Evolutionary conservation across 2,888 invertebrate species (phyloP).

Genomic region (Pammene fasciana): DNA sequence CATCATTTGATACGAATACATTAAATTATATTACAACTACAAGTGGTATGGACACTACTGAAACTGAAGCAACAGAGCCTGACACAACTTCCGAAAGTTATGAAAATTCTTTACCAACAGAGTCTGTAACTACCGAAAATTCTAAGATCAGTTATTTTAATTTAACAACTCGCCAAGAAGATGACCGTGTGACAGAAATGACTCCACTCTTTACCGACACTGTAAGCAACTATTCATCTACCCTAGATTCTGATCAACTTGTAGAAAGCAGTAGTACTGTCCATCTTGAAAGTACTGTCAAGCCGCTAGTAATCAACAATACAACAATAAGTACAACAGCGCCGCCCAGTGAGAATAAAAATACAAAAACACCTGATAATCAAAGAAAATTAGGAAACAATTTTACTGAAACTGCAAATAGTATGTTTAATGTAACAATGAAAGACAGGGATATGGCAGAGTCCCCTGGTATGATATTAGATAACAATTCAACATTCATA

Average conservation of each 20-base stretch:
- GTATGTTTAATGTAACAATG: constrained; percentile 24
- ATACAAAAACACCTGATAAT: constrained; percentile 74
- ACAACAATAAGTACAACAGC: constrained; percentile 55
- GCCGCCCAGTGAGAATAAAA: constrained; percentile 65
- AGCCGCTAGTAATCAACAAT: constrained; percentile 57
- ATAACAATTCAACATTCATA: neutral
- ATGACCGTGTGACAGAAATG: constrained; percentile 46
- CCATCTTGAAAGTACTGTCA: constrained; percentile 67
- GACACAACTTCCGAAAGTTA: constrained; percentile 1
- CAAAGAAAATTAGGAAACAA: constrained; percentile 72
- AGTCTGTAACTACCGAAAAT: constrained; percentile 14
- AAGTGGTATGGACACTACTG: constrained; percentile 2
- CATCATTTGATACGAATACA: neutral
- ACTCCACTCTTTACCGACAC: constrained; percentile 47
- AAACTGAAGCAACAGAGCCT: neutral
- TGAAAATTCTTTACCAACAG: constrained; percentile 1
- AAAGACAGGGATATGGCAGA: constrained; percentile 18
- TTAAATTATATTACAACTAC: neutral
- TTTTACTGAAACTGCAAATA: constrained; percentile 52
- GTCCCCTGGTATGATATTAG: neutral
- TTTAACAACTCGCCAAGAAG: constrained; percentile 40
- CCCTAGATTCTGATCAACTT: constrained; percentile 61
- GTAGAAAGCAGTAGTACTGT: constrained; percentile 70
- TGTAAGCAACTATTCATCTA: constrained; percentile 49
- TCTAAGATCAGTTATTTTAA: constrained; percentile 20